Conservation (phyloP, 1,140 invertebrate species). For the Micrasema minimum region DNA sequence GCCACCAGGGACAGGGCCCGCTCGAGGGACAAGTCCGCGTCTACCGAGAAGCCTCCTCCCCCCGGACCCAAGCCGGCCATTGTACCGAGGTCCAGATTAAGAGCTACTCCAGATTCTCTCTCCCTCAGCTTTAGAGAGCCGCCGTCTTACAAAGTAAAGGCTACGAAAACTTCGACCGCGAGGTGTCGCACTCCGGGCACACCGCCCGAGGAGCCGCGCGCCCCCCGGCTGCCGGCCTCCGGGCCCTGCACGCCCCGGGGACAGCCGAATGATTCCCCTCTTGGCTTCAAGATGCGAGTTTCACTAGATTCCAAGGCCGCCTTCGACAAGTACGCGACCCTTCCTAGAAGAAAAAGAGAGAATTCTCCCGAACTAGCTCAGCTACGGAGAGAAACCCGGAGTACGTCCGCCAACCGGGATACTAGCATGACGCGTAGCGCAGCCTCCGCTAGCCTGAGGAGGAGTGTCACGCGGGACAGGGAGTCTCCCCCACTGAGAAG, state of each 20-base stretch:
- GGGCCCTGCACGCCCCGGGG: slow-evolving; percentile 17
- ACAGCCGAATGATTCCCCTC: slow-evolving; percentile 55
- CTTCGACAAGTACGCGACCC: slow-evolving; percentile 78
- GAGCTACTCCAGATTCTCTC: slow-evolving; percentile 58
- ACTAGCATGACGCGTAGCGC: slow-evolving; percentile 56
- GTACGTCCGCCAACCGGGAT: slow-evolving; percentile 61
- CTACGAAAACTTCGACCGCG: slow-evolving; percentile 69
- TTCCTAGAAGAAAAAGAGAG: slow-evolving; percentile 75
- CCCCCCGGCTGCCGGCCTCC: slow-evolving; percentile 51
- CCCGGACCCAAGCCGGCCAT: slow-evolving; percentile 66
- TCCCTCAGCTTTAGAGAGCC: slow-evolving; percentile 64
- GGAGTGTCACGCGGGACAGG: slow-evolving; percentile 58
- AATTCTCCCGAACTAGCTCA: slow-evolving; percentile 66
- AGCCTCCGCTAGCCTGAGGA: slow-evolving; percentile 61
- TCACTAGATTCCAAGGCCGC: slow-evolving; percentile 66
- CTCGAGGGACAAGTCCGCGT: slow-evolving; percentile 66
- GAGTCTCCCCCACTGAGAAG: slow-evolving; percentile 61
- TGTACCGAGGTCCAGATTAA: slow-evolving; percentile 67
- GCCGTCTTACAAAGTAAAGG: slow-evolving; percentile 64
- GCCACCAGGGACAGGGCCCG: slow-evolving; percentile 66
- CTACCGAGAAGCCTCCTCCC: slow-evolving; percentile 59
- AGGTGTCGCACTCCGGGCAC: slow-evolving; percentile 65
- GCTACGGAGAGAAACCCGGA: slow-evolving; percentile 59
- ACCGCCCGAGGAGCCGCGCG: slow-evolving; percentile 38
- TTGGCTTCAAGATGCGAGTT: slow-evolving; percentile 58